These are phyloP conservation scores for Ormyrus pomaceus DNA, from an alignment of 2,888 invertebrate genomes.

Conservation along the genomic window DNA sequence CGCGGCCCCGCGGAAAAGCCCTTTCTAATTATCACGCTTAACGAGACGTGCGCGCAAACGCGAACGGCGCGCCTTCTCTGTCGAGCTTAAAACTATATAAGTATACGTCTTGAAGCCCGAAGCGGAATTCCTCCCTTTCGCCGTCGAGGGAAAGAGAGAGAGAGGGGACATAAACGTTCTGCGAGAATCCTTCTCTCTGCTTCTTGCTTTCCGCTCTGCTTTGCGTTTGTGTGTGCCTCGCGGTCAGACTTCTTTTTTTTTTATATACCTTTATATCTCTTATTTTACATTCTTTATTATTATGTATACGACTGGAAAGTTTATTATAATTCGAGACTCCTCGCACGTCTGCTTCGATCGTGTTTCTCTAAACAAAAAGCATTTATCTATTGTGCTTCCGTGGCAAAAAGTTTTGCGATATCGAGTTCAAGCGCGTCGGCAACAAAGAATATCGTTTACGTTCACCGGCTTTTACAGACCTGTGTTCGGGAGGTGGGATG, in stretches of 20 bases:
- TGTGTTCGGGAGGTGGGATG: not conserved
- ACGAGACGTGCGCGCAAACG: conserved; percentile 58
- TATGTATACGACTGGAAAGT: too few species aligned
- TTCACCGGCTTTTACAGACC: conserved; percentile 1
- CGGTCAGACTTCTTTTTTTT: not conserved
- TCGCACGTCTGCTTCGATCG: not conserved
- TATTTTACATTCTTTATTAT: too few species aligned
- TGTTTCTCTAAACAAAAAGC: too few species aligned
- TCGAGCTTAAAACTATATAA: conserved; percentile 34
- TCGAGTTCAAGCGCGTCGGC: not conserved
- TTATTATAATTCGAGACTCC: too few species aligned
- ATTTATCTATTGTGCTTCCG: not conserved
- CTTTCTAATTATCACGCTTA: conserved; percentile 60
- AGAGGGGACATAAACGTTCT: not conserved
- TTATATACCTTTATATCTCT: too few species aligned
- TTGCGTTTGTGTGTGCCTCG: not conserved
- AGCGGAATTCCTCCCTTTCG: conserved; percentile 3
- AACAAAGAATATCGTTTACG: conserved; percentile 29
- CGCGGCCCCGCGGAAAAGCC: conserved; percentile 44
- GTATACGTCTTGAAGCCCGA: conserved; percentile 5
- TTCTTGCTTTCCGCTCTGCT: not conserved
- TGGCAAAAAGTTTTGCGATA: conserved; percentile 1
- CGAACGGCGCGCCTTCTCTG: conserved; percentile 14
- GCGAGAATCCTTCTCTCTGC: not conserved
- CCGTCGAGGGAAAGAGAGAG: not conserved